Base-by-base conservation (phyloP, 2,113 vertebrate species). In the Buteo buteo region DNA sequence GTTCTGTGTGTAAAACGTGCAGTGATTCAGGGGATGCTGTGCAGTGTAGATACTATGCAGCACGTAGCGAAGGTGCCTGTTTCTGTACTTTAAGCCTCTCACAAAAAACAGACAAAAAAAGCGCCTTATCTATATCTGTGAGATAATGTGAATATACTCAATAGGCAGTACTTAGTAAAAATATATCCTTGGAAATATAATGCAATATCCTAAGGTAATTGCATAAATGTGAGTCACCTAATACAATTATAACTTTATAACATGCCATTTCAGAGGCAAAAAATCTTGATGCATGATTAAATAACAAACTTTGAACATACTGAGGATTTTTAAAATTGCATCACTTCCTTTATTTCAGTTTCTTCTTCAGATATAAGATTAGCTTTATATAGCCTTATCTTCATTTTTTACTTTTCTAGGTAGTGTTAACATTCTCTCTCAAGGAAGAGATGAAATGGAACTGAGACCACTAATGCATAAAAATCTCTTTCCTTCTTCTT, bases 71-170 rank as follows among this genome's bases (percentile, higher is more conserved):
- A 87, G 25, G 9, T 11, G 20, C 19, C 45, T 86, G 18, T 47
- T 85, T 91, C 69, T 81, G 18, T 82, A 70, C 50, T 91, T 89
- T 38, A 54, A 82, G 20, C 10, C 38, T 64, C n/a, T 55, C 57
- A 87, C 40, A 62, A 19, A 76, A 92, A 88, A 44, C 31, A 71
- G 66, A 52, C 13, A 64, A 59, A 47, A 86, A 95, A 84, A 84
- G 4, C 47, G 0, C 7, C 44, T 88, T 21, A 66, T 65, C 36
- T 3, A 1, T 91, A 69, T 82, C 65, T 92, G 16, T 42, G 61
- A 76, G 61, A 90, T 92, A 90, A 92, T 82, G 32, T 82, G 86
- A 94, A 90, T 79, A 85, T 94, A 92, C 71, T 90, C 66, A 92
- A 92, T 72, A 95, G 74, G 66, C 26, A 87, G 29, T 52, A 88